These are phyloP conservation scores for Rotaria socialis DNA, from an alignment of 2,888 invertebrate species.

Conservation along the genomic window DNA sequence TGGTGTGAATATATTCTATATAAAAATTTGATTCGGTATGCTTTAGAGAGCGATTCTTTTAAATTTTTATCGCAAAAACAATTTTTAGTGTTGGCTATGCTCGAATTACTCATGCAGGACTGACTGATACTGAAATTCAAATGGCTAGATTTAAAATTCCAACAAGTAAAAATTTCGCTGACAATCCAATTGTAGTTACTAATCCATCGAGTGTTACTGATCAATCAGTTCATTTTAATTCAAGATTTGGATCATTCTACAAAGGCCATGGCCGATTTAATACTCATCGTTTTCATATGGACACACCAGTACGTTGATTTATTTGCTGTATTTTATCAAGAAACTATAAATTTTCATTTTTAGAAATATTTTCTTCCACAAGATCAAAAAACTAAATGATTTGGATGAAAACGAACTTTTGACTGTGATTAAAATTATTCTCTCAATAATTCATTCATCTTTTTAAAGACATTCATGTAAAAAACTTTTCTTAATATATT, in stretches of 20 bases:
- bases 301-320: constrained; percentile 58
- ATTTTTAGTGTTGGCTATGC: constrained; percentile 53
- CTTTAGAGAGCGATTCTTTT: not conserved
- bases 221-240: not conserved
- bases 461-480: too few relatives aligned
- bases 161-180: constrained; percentile 48
- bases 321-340: constrained; percentile 19
- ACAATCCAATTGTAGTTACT: constrained; percentile 20
- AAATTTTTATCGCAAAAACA: too few relatives aligned
- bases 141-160: constrained; percentile 55
- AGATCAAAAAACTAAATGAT: not conserved
- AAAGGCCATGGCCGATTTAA: constrained; percentile 54
- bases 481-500: too few relatives aligned
- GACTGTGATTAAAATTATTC: not conserved
- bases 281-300: constrained; percentile 57
- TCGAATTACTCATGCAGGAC: constrained; percentile 57
- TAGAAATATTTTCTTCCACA: constrained; percentile 24
- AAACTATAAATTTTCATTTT: not conserved
- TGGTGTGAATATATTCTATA: constrained; percentile 61
- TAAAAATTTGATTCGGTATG: constrained; percentile 54
- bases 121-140: constrained; percentile 60
- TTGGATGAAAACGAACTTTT: not conserved
- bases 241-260: constrained; percentile 42
- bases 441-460: too few relatives aligned
- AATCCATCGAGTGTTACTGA: not conserved